These are phyloP conservation scores for Siniperca scherzeri DNA, from an alignment of 2,797 vertebrate genomes.

Conservation along the genomic window DNA sequence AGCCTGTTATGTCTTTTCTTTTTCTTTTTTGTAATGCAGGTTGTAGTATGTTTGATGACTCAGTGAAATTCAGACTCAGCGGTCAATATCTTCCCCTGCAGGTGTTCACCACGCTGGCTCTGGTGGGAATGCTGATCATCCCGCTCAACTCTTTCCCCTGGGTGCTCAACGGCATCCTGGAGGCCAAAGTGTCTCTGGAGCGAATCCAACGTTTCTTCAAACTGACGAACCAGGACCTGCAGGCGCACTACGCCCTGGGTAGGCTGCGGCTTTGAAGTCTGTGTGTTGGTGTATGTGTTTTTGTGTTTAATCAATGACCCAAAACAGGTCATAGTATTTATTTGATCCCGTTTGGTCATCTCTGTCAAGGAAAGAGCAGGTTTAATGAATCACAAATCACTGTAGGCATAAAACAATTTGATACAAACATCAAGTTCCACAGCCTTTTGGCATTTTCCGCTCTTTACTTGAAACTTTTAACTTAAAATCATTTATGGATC, in stretches of 20 bases:
- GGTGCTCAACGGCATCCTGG: conserved; percentile 94
- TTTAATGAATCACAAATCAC: neutral
- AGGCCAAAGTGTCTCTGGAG: conserved; percentile 95
- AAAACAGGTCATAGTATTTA: neutral
- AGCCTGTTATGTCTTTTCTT: neutral
- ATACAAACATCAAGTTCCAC: neutral
- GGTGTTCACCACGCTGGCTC: conserved; percentile 96
- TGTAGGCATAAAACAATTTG: neutral
- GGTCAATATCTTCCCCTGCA: conserved; percentile 59
- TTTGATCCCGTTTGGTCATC: neutral
- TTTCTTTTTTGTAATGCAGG: neutral
- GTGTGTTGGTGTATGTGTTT: neutral
- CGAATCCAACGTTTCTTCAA: conserved; percentile 93
- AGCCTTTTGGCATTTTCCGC: neutral
- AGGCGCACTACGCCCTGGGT: conserved; percentile 91
- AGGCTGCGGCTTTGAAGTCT: conserved; percentile 5
- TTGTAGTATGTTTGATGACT: neutral
- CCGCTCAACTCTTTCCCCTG: conserved; percentile 97
- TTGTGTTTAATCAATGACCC: neutral
- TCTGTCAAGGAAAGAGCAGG: no score
- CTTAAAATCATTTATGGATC: neutral
- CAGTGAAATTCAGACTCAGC: neutral
- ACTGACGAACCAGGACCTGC: conserved; percentile 89
- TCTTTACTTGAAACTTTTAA: neutral
- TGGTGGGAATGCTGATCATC: conserved; percentile 94